Percentiles rank a stretch among this genome's conserved stretches.
phyloP scores from a whole-genome alignment of 1,140 invertebrate genomes.

The Macrosteles quadrilineatus region DNA sequence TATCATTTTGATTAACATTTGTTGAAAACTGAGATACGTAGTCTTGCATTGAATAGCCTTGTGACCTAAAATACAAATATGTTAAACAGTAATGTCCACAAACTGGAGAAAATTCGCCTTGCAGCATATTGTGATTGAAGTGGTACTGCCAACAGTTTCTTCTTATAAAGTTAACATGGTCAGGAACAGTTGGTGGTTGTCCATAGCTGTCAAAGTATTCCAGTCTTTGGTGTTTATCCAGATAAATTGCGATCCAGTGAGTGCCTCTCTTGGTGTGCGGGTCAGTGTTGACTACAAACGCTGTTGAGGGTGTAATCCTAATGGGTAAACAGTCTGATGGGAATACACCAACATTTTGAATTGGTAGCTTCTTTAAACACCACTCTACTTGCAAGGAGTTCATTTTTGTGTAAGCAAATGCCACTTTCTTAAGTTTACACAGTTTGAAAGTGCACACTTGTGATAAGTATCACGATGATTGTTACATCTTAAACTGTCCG shows the following conservation, averaged over 20 bases:
- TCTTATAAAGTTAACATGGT: neutral
- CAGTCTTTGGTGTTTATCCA: neutral
- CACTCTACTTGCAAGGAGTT: too few relatives aligned
- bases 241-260: neutral
- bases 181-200: neutral
- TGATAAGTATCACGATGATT: too few relatives aligned
- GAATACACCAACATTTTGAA: neutral
- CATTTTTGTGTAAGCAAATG: too few relatives aligned
- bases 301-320: neutral
- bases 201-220: constrained; percentile 7
- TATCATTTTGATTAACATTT: neutral
- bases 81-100: neutral
- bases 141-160: neutral
- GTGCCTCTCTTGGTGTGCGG: neutral
- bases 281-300: neutral
- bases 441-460: too few relatives aligned
- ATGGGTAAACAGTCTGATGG: neutral
- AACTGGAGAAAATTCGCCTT: neutral
- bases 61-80: neutral
- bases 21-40: neutral
- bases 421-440: too few relatives aligned
- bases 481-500: too few relatives aligned
- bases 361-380: neutral
- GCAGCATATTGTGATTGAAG: neutral
- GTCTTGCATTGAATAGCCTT: neutral